A percentile compares a stretch with the other conserved stretches of the same genome.
Evolutionary conservation across 53 echinoderm and acorn worm species (phyloP).

Genomic region (Actinopyga echinites): DNA sequence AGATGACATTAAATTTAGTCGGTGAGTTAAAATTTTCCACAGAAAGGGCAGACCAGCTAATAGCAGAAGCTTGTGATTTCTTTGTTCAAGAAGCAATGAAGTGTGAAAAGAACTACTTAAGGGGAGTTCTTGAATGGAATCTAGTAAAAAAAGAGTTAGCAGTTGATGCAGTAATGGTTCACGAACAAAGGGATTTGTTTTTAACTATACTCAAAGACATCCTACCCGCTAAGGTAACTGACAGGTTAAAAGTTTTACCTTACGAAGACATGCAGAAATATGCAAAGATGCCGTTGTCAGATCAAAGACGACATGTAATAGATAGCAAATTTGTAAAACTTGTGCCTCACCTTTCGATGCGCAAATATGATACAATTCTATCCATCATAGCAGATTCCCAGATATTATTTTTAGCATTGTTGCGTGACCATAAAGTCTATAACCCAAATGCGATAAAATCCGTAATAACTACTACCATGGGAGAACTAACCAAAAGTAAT

Average conservation of each 20-base stretch:
- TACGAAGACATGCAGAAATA: background rate
- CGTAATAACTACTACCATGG: background rate
- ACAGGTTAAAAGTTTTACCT: background rate
- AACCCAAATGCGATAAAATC: background rate
- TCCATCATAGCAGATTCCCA: background rate
- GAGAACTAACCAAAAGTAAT: background rate
- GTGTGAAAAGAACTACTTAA: background rate
- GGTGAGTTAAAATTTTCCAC: too few species aligned
- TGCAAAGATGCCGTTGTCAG: background rate
- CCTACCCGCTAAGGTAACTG: background rate
- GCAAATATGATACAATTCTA: background rate
- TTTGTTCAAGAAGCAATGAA: background rate
- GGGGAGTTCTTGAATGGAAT: background rate
- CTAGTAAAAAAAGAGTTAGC: background rate
- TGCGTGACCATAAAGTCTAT: background rate
- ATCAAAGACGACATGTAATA: background rate
- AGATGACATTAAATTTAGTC: too few species aligned
- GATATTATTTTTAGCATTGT: background rate
- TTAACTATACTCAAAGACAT: background rate
- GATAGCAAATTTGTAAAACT: background rate
- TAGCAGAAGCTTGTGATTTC: background rate
- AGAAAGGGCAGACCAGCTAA: background rate
- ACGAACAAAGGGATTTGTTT: background rate
- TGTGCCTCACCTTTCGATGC: background rate
- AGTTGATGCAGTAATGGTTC: background rate